Conservation (phyloP, 2,888 invertebrate species). For the Acronicta aceris region DNA sequence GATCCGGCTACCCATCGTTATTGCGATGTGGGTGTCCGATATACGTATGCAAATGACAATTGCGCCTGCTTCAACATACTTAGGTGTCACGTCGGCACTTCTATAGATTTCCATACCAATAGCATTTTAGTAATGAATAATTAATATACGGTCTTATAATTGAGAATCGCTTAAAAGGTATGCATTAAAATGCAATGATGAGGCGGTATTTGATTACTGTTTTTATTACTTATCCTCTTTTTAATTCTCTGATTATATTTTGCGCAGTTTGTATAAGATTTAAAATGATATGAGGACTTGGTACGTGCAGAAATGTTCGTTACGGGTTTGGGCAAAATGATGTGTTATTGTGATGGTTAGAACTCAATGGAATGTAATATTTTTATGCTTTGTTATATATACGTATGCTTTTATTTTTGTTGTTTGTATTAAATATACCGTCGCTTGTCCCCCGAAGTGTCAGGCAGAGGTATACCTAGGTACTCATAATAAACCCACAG, state of each 20-base stretch:
- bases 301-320: conserved; percentile 35
- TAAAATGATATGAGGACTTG: conserved; percentile 20
- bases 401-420: too few species aligned
- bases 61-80: conserved; percentile 60
- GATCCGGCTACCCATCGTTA: conserved; percentile 82
- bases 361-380: too few species aligned
- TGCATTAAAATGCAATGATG: conserved; percentile 41
- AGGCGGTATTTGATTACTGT: conserved; percentile 13
- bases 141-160: conserved; percentile 60
- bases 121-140: conserved; percentile 61
- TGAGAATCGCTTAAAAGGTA: conserved; percentile 47
- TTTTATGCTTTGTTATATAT: too few species aligned
- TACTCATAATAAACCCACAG: too few species aligned
- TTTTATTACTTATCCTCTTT: conserved; percentile 2
- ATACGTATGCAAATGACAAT: conserved; percentile 79
- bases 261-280: conserved; percentile 30
- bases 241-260: conserved; percentile 21
- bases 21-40: conserved; percentile 88
- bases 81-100: conserved; percentile 71
- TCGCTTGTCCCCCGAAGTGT: too few species aligned
- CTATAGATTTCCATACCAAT: conserved; percentile 71
- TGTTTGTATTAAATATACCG: too few species aligned
- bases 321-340: neutral
- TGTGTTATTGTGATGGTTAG: too few species aligned
- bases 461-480: too few species aligned